Evolutionary conservation across 2,797 vertebrate genomes (phyloP).

Genomic region (Selene dorsalis): DNA sequence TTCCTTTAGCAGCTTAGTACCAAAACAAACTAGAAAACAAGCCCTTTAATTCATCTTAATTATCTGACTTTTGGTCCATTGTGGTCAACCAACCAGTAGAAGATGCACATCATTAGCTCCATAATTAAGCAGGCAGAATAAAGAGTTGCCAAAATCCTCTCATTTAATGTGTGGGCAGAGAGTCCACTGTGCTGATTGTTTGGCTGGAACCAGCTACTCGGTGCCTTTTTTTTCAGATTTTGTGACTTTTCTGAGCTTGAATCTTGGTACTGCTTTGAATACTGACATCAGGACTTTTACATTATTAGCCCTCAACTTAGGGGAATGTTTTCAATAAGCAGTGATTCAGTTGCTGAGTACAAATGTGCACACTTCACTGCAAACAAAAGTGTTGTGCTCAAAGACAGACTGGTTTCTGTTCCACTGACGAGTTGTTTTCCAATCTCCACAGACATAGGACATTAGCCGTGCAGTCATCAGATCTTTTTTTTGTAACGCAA

Average conservation of each 20-base stretch:
- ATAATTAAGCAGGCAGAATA: background rate
- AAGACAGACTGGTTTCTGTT: background rate
- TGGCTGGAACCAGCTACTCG: background rate
- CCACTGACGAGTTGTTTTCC: background rate
- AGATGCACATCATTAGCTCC: conserved; percentile 33
- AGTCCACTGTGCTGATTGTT: background rate
- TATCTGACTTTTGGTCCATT: conserved; percentile 2
- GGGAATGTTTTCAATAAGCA: background rate
- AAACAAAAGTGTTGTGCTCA: background rate
- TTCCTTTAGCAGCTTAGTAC: background rate
- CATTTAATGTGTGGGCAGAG: background rate
- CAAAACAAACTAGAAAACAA: background rate
- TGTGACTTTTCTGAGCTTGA: background rate
- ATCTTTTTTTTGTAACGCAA: background rate
- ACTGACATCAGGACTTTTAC: background rate
- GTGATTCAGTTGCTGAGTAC: background rate
- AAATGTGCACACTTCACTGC: background rate
- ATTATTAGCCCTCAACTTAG: background rate
- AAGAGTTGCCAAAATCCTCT: background rate
- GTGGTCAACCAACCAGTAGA: conserved; percentile 31
- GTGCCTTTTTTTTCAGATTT: background rate
- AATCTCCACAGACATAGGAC: background rate
- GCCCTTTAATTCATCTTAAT: background rate
- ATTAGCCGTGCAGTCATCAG: background rate
- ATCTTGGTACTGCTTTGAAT: background rate